These are phyloP conservation scores for Entomyzon cyanotis DNA, from an alignment of 2,113 vertebrate genomes.

Conservation along the genomic window DNA sequence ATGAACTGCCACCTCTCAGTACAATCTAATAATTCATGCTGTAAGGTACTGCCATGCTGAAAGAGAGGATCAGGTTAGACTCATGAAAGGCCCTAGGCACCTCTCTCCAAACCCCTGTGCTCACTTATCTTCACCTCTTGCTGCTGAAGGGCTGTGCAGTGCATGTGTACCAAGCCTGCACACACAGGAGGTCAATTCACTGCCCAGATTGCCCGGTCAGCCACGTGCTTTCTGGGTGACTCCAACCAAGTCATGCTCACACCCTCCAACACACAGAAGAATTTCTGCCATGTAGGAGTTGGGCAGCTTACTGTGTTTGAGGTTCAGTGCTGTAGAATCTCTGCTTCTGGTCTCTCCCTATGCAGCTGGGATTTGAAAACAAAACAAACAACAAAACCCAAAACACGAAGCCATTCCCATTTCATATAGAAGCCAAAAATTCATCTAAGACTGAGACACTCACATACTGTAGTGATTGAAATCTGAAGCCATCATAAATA, in stretches of 20 bases:
- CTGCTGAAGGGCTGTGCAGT: not conserved
- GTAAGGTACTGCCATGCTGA: not conserved
- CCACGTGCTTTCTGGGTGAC: not conserved
- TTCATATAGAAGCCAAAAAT: not conserved
- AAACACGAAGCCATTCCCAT: not conserved
- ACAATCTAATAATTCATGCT: not conserved
- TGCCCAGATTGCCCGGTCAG: not conserved
- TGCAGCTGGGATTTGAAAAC: not conserved
- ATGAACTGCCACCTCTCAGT: not conserved
- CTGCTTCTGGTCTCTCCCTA: not conserved
- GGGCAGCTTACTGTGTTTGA: not conserved
- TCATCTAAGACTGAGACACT: not conserved
- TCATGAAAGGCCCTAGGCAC: too few species aligned
- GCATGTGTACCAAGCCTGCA: not conserved
- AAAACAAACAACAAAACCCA: not conserved
- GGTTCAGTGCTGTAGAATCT: not conserved
- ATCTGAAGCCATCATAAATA: not conserved
- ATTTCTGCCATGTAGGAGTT: slow-evolving; percentile 22
- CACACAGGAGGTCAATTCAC: not conserved
- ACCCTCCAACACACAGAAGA: slow-evolving; percentile 6
- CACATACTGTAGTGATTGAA: not conserved
- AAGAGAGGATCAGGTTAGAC: not conserved
- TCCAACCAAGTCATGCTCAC: not conserved
- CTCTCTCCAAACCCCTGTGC: not conserved
- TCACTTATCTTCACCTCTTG: rapidly evolving